phyloP scores from a whole-genome alignment of 2,113 vertebrate genomes.

The Callospermophilus lateralis region DNA sequence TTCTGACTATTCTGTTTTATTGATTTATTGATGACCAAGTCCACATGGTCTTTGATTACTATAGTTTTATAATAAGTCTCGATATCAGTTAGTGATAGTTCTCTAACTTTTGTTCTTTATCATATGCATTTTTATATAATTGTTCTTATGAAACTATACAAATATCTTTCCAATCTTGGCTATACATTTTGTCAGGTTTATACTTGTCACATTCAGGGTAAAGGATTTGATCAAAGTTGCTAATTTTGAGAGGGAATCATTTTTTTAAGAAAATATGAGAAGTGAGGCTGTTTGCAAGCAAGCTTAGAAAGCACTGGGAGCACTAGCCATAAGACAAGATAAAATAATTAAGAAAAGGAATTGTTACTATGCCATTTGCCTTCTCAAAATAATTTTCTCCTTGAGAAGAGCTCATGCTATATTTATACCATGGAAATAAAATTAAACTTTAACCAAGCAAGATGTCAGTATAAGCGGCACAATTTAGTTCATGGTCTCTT shows the following conservation, averaged over 20 bases:
- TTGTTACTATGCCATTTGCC: not conserved
- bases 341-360: not conserved
- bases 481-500: not conserved
- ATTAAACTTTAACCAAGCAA: not conserved
- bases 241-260: not conserved
- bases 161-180: not conserved
- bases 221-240: not conserved
- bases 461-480: not conserved
- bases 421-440: not conserved
- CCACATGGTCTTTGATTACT: too few relatives aligned
- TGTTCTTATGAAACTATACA: not conserved
- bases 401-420: not conserved
- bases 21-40: too few relatives aligned
- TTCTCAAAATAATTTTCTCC: not conserved
- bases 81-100: not conserved
- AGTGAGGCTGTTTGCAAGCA: not conserved
- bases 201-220: not conserved
- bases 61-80: not conserved
- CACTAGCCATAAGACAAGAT: not conserved
- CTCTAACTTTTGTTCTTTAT: not conserved
- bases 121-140: not conserved
- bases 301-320: not conserved
- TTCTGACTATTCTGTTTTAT: not conserved
- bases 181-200: not conserved
- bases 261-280: not conserved